Evolutionary conservation across 2,113 vertebrate species (phyloP).

Genomic region (Laticauda colubrina): DNA sequence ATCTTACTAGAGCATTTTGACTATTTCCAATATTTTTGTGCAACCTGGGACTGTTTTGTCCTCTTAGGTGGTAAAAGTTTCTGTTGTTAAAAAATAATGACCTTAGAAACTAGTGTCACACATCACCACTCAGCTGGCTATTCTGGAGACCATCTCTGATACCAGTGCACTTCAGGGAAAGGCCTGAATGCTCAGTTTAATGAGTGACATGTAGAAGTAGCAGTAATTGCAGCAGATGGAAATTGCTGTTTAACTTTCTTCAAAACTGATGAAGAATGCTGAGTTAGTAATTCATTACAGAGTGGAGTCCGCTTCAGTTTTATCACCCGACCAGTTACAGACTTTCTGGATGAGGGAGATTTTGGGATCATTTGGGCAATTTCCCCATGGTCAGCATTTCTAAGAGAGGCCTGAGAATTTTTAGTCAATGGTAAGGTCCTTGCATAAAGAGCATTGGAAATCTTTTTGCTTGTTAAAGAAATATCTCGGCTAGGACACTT

Average conservation of each 20-base stretch:
- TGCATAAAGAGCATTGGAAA: background rate
- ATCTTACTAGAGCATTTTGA: background rate
- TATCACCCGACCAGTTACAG: slow-evolving; percentile 33
- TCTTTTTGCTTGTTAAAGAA: background rate
- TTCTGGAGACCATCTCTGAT: slow-evolving; percentile 20
- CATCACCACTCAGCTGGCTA: slow-evolving; percentile 7
- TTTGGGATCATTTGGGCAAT: background rate
- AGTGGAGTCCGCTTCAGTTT: slow-evolving; percentile 66
- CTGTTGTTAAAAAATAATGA: background rate
- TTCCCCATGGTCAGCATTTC: slow-evolving; percentile 24
- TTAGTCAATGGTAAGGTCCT: fast-evolving
- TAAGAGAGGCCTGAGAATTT: background rate
- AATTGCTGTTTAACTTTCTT: background rate
- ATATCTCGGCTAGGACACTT: background rate
- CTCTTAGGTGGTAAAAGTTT: background rate
- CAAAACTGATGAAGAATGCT: background rate
- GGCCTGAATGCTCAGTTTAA: background rate
- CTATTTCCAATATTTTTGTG: slow-evolving; percentile 7
- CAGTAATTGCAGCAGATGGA: background rate
- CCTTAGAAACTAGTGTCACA: background rate
- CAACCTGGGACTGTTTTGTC: background rate
- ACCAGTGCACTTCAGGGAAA: background rate
- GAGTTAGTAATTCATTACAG: slow-evolving; percentile 1
- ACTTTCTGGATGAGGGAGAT: slow-evolving; percentile 15
- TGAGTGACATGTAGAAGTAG: background rate